These are phyloP conservation scores for Galendromus occidentalis DNA, from an alignment of 1,140 invertebrate genomes.

Conservation along the genomic window DNA sequence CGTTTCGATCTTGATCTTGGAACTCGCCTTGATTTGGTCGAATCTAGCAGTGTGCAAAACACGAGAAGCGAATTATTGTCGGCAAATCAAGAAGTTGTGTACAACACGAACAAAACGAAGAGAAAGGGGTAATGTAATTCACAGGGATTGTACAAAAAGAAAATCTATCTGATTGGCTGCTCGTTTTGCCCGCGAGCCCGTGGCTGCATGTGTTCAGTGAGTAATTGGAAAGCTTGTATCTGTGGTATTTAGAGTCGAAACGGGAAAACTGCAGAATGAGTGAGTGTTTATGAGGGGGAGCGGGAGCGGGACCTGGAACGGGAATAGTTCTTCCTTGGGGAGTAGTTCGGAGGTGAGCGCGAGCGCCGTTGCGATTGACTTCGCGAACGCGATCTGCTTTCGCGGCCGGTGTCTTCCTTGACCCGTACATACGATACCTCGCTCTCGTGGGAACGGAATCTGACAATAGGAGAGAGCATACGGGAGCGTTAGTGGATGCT, in stretches of 20 bases:
- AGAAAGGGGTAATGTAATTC: no score
- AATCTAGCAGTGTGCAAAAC: no score
- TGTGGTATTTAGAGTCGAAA: not conserved
- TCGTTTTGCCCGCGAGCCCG: not conserved
- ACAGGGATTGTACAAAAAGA: not conserved
- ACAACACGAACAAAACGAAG: no score
- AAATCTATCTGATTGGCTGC: not conserved
- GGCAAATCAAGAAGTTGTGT: no score
- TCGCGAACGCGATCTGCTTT: conserved; percentile 29
- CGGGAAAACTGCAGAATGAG: not conserved
- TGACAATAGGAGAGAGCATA: conserved; percentile 17
- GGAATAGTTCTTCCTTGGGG: conserved; percentile 53
- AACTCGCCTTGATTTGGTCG: no score
- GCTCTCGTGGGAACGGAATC: conserved; percentile 95
- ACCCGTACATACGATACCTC: conserved; percentile 86
- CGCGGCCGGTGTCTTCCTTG: conserved; percentile 51
- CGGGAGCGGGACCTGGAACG: conserved; percentile 42
- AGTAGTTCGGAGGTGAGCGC: conserved; percentile 47
- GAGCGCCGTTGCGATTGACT: conserved; percentile 36
- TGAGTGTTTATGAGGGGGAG: conserved; percentile 34
- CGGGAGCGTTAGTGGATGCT: not conserved
- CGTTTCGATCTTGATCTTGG: no score
- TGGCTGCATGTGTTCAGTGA: not conserved
- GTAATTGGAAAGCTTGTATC: not conserved
- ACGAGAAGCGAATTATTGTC: no score